Percentiles rank a stretch among this genome's conserved stretches.
phyloP scores from a whole-genome alignment of 2,888 invertebrate species.

The Sphaeridia pumilis region DNA sequence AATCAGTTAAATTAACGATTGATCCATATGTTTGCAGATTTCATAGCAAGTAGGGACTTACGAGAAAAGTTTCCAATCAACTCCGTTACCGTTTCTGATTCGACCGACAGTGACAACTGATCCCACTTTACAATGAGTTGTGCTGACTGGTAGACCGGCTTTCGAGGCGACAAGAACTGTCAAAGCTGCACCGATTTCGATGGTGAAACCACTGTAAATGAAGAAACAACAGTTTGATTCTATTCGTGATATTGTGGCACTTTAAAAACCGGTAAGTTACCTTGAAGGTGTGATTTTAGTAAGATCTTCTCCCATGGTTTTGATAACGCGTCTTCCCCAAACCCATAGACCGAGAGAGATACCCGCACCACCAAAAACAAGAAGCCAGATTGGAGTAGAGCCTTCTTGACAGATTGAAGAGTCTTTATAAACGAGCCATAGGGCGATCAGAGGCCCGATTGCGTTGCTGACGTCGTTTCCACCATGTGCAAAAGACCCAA shows the following conservation, averaged over 20 bases:
- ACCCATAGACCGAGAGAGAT: slow-evolving; percentile 93
- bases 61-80: slow-evolving; percentile 69
- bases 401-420: slow-evolving; percentile 65
- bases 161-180: slow-evolving; percentile 95
- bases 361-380: slow-evolving; percentile 89
- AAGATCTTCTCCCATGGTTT: slow-evolving; percentile 93
- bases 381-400: slow-evolving; percentile 78
- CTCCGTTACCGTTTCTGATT: slow-evolving; percentile 55
- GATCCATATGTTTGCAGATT: too few species aligned
- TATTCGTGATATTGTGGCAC: background rate
- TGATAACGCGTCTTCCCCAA: slow-evolving; percentile 90
- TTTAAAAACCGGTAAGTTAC: slow-evolving; percentile 45
- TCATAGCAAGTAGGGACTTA: too few species aligned
- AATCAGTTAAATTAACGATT: too few species aligned
- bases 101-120: slow-evolving; percentile 96
- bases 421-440: slow-evolving; percentile 82
- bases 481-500: slow-evolving; percentile 97
- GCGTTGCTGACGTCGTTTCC: slow-evolving; percentile 99
- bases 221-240: background rate
- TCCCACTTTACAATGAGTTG: slow-evolving; percentile 98
- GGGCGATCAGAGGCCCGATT: slow-evolving; percentile 88
- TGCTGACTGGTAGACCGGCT: slow-evolving; percentile 90
- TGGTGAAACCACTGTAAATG: slow-evolving; percentile 70
- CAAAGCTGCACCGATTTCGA: slow-evolving; percentile 90
- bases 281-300: slow-evolving; percentile 94